Evolutionary conservation across 1,140 invertebrate genomes (phyloP), one percentile per base, ranked within the genome.

Genomic region (Chrysopa pallens): DNA sequence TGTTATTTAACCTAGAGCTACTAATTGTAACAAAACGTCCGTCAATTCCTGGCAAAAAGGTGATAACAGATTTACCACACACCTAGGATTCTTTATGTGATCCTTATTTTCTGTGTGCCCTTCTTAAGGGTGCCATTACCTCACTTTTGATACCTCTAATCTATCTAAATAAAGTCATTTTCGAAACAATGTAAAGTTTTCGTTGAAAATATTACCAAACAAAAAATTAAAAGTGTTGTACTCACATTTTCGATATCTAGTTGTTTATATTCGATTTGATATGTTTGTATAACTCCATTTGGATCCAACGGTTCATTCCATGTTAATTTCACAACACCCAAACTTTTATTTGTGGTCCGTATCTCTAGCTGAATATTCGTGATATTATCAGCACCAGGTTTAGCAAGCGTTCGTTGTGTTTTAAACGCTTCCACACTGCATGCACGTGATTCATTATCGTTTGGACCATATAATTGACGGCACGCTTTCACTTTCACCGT

Each of bases 251-350:
- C 59, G 39, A 67, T 62, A 48, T 80, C 75, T 1, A 78, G 56
- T 43, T 70, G 63, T 43, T 67, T 70, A 51, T 86, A 84, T 48
- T 78, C 71, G 23, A 95, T 76, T 40, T 77, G 72, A 60, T 91
- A 93, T 1, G 76, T 76, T 5, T 90, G 68, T 36, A 94, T 80
- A 23, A 84, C 65, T 1, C 89, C 86, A 60, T 96, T 96, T 0
- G 89, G 87, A 44, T 76, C 59, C n/a, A 52, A 42, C 0, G 90
- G 90, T 51, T 82, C 76, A 0, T 72, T 60, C 91, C 91, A 96
- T 8, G 59, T 59, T 0, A 83, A 56, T 33, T 71, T 72, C 1
- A 80, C 68, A 41, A 66, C 66, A 1, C 65, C 49, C 17, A 48
- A 43, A 38, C 49, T 60, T 36, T 52, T 40, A 45, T 58, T 57